Evolutionary conservation across 2,113 vertebrate genomes (phyloP).

Genomic region (Otus sunia): DNA sequence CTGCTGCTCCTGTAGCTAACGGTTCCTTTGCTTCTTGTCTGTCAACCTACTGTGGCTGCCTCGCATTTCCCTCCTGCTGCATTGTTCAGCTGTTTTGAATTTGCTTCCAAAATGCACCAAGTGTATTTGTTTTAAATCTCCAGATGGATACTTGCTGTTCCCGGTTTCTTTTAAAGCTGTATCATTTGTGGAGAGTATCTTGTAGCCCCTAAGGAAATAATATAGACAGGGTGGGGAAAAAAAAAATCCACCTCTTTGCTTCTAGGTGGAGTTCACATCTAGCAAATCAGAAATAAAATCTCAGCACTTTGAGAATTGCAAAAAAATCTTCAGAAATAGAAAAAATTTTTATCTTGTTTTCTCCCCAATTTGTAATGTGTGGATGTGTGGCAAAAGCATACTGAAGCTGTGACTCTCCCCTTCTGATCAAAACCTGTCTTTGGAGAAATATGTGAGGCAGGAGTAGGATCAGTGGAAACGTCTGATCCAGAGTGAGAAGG

Average conservation of each 20-base stretch:
- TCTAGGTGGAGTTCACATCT: neutral
- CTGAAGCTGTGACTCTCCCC: neutral
- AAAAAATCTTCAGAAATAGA: neutral
- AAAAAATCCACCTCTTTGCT: neutral
- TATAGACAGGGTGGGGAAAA: neutral
- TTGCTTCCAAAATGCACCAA: conserved; percentile 20
- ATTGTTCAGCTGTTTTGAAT: conserved; percentile 50
- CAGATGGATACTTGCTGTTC: conserved; percentile 5
- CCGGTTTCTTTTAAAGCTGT: neutral
- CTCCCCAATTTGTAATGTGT: neutral
- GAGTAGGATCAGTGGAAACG: neutral
- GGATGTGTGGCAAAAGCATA: neutral
- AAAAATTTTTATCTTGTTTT: neutral
- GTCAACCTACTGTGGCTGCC: neutral
- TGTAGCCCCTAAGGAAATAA: neutral
- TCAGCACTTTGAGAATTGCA: neutral
- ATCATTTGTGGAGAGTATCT: neutral
- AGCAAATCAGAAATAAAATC: neutral
- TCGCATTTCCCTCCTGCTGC: conserved; percentile 48
- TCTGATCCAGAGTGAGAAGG: accelerated
- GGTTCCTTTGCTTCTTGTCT: conserved; percentile 2
- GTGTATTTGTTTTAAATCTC: neutral
- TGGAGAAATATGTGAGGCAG: neutral
- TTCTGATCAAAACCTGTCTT: neutral
- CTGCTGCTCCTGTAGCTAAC: neutral